These are phyloP conservation scores for Ennomos fuscantarius DNA, from an alignment of 2,888 invertebrate species.

Conservation along the genomic window DNA sequence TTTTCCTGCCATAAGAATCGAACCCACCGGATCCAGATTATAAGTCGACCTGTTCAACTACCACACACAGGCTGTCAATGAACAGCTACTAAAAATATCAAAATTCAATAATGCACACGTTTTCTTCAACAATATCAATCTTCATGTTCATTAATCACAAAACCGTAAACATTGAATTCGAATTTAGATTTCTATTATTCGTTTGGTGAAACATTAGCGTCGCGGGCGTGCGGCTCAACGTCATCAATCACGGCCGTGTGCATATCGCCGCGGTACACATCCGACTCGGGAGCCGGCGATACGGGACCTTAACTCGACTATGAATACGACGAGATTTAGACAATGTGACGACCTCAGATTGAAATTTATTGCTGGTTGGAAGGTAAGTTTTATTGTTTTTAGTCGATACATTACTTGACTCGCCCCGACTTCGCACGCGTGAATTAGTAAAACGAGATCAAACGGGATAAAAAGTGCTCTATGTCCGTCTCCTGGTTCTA, in stretches of 20 bases:
- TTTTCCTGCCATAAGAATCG: too few relatives aligned
- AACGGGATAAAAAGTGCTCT: too few relatives aligned
- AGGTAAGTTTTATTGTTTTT: too few relatives aligned
- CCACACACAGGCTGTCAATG: too few relatives aligned
- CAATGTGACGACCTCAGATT: not conserved
- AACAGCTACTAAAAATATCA: too few relatives aligned
- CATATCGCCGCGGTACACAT: constrained; percentile 37
- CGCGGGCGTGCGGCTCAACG: constrained; percentile 41
- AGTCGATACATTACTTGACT: too few relatives aligned
- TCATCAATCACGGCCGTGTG: constrained; percentile 59
- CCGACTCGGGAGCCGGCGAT: constrained; percentile 4
- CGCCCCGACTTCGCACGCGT: too few relatives aligned
- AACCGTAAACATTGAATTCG: constrained; percentile 30
- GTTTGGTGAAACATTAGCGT: constrained; percentile 53
- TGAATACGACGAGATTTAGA: not conserved
- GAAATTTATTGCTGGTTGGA: not conserved
- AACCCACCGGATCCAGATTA: too few relatives aligned
- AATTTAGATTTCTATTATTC: constrained; percentile 43
- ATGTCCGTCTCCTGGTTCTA: too few relatives aligned
- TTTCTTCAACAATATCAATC: constrained; percentile 33
- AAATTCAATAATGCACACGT: not conserved
- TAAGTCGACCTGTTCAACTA: too few relatives aligned
- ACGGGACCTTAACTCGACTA: not conserved
- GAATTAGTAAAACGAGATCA: too few relatives aligned
- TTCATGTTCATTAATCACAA: constrained; percentile 31